A percentile compares a stretch with the other conserved stretches of the same genome.
phyloP scores from a whole-genome alignment of 2,113 vertebrate species.

The Menura novaehollandiae region DNA sequence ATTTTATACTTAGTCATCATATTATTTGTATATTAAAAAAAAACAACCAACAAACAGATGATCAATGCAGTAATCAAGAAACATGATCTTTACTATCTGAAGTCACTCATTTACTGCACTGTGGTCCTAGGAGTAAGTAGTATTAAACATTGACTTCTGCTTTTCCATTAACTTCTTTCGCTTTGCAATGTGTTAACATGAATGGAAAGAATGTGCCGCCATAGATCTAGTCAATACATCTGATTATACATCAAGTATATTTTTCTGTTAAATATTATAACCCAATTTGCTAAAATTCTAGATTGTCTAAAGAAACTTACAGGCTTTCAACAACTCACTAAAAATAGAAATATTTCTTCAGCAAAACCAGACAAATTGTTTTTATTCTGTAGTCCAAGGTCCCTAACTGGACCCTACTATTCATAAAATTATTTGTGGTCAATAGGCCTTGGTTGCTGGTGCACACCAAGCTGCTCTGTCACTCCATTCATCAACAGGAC shows the following conservation, averaged over 20 bases:
- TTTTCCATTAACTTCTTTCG: not conserved
- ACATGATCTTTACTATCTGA: not conserved
- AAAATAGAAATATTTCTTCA: not conserved
- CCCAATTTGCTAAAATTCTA: not conserved
- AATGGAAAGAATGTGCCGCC: not conserved
- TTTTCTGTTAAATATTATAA: not conserved
- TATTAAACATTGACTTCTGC: not conserved
- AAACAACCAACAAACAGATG: not conserved
- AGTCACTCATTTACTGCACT: not conserved
- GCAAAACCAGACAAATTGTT: not conserved
- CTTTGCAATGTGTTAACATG: not conserved
- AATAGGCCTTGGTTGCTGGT: not conserved
- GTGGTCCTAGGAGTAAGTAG: not conserved
- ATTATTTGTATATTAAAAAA: not conserved
- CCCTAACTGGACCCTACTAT: not conserved
- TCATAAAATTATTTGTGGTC: not conserved
- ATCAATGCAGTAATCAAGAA: not conserved
- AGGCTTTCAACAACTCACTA: not conserved
- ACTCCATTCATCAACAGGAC: not conserved
- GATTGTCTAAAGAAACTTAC: not conserved
- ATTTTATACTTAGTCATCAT: not conserved
- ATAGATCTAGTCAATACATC: not conserved
- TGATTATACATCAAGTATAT: not conserved
- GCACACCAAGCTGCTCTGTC: not conserved
- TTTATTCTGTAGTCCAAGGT: not conserved